Evolutionary conservation across 2,888 invertebrate species (phyloP), one percentile per base, ranked within the genome.

Genomic region (Fragum sueziense): DNA sequence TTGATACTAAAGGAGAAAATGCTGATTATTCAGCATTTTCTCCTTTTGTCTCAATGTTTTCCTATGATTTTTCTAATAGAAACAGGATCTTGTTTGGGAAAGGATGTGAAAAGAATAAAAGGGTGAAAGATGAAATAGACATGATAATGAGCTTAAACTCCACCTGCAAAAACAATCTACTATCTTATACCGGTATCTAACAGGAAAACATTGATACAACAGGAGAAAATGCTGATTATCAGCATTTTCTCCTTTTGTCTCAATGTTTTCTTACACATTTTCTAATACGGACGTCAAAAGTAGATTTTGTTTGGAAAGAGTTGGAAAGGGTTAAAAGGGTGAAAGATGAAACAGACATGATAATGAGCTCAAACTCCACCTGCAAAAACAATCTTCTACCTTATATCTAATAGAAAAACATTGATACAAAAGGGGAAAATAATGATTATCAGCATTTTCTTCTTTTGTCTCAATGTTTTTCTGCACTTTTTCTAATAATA

Each of bases 111-210:
- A 31, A 11, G 2, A 14, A 59, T 3, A 31, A 61, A 33, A 33
- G 61, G 61, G n/a, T 61, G 22, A 31, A 2, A n/a, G n/a, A 61
- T 31, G 7, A 27, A 31, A 17, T 1, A 6, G 4, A 61, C 31
- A 31, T 29, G 22, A 22, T 22, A 65, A 41, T 29, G 25, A 65
- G n/a, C 25, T 11, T 41, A 65, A 34, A 65, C 11, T 65, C 14
- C 65, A 65, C 65, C 65, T 65, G 65, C 65, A 65, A 65, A 65
- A 65, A 22, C 37, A 37, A 65, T 65, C 41, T 65, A 22, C 65
- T 57, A 31, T 61, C 33, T 33, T 14, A 7, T 52, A n/a, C 11
- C 14, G 52, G 6, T 14, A 52, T 14, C 52, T 41, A 52, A 14
- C 3, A 27, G 14, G 62, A 62, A 62, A 62, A 34, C 62, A 62